phyloP scores from a whole-genome alignment of 2,113 vertebrate species.

The Pimephales promelas region DNA sequence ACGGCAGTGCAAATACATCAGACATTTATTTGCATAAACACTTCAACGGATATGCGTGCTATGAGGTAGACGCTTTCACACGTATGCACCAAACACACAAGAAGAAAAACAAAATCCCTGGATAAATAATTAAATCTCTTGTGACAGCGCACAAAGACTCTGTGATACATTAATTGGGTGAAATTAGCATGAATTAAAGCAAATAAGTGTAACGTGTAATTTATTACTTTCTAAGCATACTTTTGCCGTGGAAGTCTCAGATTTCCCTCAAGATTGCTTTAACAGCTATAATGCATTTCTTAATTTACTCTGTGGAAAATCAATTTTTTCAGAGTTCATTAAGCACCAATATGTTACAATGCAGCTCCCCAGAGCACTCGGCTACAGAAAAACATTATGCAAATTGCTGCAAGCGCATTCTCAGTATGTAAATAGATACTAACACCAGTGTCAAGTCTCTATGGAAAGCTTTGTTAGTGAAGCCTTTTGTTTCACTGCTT shows the following conservation, averaged over 20 bases:
- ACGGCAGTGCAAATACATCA: conserved; percentile 37
- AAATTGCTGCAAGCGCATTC: conserved; percentile 87
- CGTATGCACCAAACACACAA: conserved; percentile 69
- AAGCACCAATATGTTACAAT: conserved; percentile 99
- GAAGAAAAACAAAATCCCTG: conserved; percentile 73
- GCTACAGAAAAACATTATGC: conserved; percentile 99
- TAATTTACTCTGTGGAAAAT: conserved; percentile 99
- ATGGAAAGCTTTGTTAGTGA: conserved; percentile 84
- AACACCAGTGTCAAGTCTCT: conserved; percentile 84
- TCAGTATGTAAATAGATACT: conserved; percentile 97
- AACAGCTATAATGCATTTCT: conserved; percentile 99
- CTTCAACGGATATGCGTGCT: conserved; percentile 32
- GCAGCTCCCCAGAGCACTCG: conserved; percentile 91
- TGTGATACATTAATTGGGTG: conserved; percentile 99
- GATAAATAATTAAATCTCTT: conserved; percentile 99
- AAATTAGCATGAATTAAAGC: conserved; percentile 99
- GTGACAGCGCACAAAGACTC: conserved; percentile 96
- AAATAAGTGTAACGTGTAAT: conserved; percentile 99
- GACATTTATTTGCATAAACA: conserved; percentile 28
- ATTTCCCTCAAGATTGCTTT: conserved; percentile 99
- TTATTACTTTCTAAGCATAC: conserved; percentile 99
- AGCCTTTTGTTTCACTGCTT: conserved; percentile 75
- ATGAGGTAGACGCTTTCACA: conserved; percentile 45
- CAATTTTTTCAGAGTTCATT: conserved; percentile 99
- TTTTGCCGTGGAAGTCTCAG: conserved; percentile 93